A percentile compares a stretch with the other conserved stretches of the same genome.
Conservation (phyloP, 2,888 invertebrate genomes). For the Agrilus mali region DNA sequence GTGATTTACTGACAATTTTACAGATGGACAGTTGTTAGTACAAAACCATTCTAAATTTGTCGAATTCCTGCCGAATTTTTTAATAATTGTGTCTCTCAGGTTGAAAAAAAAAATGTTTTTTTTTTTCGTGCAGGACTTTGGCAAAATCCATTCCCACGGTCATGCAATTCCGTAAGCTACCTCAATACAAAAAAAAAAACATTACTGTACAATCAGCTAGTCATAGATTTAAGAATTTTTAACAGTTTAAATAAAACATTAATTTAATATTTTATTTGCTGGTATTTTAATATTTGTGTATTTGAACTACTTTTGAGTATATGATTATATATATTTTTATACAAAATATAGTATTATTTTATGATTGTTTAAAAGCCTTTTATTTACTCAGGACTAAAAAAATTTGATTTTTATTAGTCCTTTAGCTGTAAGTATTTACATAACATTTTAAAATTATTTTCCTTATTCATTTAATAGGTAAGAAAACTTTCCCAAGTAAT, state of each 20-base stretch:
- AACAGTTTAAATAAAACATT: slow-evolving; percentile 13
- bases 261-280: slow-evolving; percentile 11
- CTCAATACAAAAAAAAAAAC: slow-evolving; percentile 33
- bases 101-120: slow-evolving; percentile 2
- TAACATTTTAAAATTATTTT: too few relatives aligned
- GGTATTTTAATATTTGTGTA: slow-evolving; percentile 9
- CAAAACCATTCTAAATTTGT: slow-evolving; percentile 12
- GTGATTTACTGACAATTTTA: too few relatives aligned
- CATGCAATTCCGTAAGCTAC: slow-evolving; percentile 24
- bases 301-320: slow-evolving; percentile 20
- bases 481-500: too few relatives aligned
- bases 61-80: slow-evolving; percentile 11
- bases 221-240: slow-evolving; percentile 31
- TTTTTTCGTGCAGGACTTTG: slow-evolving; percentile 7
- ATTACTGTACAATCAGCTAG: slow-evolving; percentile 38
- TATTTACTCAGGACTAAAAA: not conserved
- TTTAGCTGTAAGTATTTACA: too few relatives aligned
- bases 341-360: slow-evolving; percentile 35
- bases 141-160: slow-evolving; percentile 12
- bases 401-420: not conserved
- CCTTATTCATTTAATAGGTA: too few relatives aligned
- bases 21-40: slow-evolving; percentile 4
- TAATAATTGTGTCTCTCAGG: slow-evolving; percentile 3
- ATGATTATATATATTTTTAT: slow-evolving; percentile 32
- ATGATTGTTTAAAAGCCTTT: slow-evolving; percentile 10